phyloP scores from a whole-genome alignment of 2,888 invertebrate genomes.

The Aplocera efformata region DNA sequence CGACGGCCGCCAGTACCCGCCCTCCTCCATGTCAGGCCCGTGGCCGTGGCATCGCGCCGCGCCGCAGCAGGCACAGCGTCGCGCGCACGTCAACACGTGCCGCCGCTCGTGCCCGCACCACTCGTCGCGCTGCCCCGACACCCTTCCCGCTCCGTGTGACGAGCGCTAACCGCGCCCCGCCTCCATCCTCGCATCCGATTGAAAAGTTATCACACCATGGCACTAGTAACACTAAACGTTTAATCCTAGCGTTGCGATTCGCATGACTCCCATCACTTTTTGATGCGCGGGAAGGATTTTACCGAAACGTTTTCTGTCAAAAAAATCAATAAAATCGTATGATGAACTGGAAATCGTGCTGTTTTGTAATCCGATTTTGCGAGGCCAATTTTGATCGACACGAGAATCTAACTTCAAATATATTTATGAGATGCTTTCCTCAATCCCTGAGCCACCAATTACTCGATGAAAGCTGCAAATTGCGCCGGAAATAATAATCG shows the following conservation, averaged over 20 bases:
- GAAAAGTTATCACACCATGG: slow-evolving; percentile 23
- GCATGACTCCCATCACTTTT: background rate
- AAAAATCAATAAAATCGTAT: too few species aligned
- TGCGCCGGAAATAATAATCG: slow-evolving; percentile 42
- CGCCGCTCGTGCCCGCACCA: slow-evolving; percentile 77
- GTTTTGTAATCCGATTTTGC: too few species aligned
- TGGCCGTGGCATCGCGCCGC: slow-evolving; percentile 67
- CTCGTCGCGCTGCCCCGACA: slow-evolving; percentile 78
- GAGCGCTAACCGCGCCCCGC: slow-evolving; percentile 45
- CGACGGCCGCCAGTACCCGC: slow-evolving; percentile 75
- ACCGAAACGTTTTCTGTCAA: slow-evolving; percentile 19
- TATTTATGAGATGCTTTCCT: too few species aligned
- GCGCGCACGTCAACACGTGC: slow-evolving; percentile 76
- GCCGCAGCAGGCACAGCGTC: slow-evolving; percentile 79
- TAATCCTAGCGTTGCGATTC: slow-evolving; percentile 10
- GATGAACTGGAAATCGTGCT: too few species aligned
- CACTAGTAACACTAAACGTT: slow-evolving; percentile 5
- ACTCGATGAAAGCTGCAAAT: slow-evolving; percentile 35
- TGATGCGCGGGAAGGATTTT: slow-evolving; percentile 16
- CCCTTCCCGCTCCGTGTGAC: slow-evolving; percentile 65
- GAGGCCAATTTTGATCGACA: too few species aligned
- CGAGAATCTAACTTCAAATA: too few species aligned
- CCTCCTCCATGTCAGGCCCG: slow-evolving; percentile 74
- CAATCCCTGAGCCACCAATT: slow-evolving; percentile 19
- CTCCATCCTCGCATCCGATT: slow-evolving; percentile 68